A percentile compares a stretch with the other conserved stretches of the same genome.
Conservation (phyloP, 1,140 invertebrate species). For the Drosophila busckii region DNA sequence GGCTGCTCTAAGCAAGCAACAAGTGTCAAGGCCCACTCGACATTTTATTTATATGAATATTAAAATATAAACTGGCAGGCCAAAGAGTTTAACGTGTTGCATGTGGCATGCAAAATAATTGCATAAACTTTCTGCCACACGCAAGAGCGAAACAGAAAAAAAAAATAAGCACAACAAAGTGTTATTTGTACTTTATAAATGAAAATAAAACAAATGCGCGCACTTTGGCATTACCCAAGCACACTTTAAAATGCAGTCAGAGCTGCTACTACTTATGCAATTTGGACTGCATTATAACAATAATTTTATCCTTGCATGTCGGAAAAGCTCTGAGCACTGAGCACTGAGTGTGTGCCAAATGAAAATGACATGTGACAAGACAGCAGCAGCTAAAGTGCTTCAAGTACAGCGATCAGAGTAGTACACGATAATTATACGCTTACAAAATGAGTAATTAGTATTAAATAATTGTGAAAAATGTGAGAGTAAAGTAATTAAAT, state of each 20-base stretch:
- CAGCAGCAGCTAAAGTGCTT: no score
- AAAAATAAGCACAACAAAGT: conserved; percentile 4
- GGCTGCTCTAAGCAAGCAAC: neutral
- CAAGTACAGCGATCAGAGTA: no score
- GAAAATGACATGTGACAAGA: conserved; percentile 25
- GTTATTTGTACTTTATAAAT: neutral
- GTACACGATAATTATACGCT: no score
- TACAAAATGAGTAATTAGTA: no score
- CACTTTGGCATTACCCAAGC: conserved; percentile 37
- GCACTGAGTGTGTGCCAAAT: no score
- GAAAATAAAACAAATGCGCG: conserved; percentile 29
- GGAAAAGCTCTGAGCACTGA: conserved; percentile 20
- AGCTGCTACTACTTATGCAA: no score
- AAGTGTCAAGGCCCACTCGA: conserved; percentile 50
- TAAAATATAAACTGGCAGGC: conserved; percentile 18
- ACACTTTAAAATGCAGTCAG: no score
- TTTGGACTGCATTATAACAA: conserved; percentile 31
- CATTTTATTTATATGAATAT: conserved; percentile 10
- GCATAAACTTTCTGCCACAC: conserved; percentile 49
- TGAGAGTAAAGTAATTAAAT: no score
- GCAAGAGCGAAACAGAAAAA: conserved; percentile 33
- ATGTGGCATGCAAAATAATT: conserved; percentile 63
- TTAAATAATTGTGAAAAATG: no score
- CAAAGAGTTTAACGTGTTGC: conserved; percentile 63
- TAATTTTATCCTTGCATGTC: conserved; percentile 49